These are phyloP conservation scores for Eupeodes luniger DNA, from an alignment of 2,888 invertebrate genomes.

Conservation along the genomic window DNA sequence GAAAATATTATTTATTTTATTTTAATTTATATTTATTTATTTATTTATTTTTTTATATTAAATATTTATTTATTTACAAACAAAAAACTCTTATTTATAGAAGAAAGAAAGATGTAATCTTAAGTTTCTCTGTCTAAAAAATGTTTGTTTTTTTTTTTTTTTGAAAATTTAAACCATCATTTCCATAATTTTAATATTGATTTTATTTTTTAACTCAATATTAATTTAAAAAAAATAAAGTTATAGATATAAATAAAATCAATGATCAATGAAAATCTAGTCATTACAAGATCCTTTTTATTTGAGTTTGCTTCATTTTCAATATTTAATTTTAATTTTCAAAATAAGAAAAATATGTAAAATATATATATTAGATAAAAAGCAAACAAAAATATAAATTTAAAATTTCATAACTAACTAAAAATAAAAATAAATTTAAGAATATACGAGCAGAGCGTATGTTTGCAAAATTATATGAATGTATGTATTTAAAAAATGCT, in stretches of 20 bases:
- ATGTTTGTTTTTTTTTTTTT: neutral
- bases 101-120: conserved; percentile 57
- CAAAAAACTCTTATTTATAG: conserved; percentile 46
- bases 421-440: conserved; percentile 22
- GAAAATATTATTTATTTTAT: conserved; percentile 68
- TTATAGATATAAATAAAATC: neutral
- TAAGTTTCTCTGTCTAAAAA: conserved; percentile 30
- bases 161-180: conserved; percentile 15
- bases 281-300: conserved; percentile 46
- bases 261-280: conserved; percentile 48
- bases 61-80: conserved; percentile 59
- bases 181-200: conserved; percentile 35
- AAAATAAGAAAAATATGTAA: conserved; percentile 30
- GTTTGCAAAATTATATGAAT: conserved; percentile 46
- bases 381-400: conserved; percentile 34
- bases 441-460: conserved; percentile 28
- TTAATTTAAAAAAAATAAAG: neutral
- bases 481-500: conserved; percentile 68
- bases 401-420: conserved; percentile 32
- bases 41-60: conserved; percentile 58
- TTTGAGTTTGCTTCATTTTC: conserved; percentile 50
- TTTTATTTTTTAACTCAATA: neutral
- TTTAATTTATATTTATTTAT: conserved; percentile 58
- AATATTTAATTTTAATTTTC: conserved; percentile 15
- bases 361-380: conserved; percentile 38